Evolutionary conservation across 2,113 vertebrate genomes (phyloP).

Genomic region (Campylorhamphus procurvoides): DNA sequence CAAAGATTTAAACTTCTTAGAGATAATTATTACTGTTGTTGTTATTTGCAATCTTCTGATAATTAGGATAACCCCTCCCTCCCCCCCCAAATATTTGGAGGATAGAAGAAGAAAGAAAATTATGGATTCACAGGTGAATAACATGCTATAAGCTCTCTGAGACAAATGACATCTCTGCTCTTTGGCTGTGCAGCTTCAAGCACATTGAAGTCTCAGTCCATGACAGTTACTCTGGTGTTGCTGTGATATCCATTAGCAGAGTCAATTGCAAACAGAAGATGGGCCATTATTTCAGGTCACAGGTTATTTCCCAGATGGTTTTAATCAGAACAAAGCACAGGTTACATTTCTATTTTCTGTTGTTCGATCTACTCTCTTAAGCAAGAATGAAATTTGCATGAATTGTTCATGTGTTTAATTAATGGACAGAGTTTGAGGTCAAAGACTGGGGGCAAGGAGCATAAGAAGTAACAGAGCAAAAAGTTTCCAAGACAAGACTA

Average conservation of each 20-base stretch:
- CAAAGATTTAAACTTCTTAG: not conserved
- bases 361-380: not conserved
- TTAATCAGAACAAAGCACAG: not conserved
- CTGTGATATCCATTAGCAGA: not conserved
- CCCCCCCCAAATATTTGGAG: fast-evolving
- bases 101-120: not conserved
- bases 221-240: not conserved
- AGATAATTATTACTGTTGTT: fast-evolving
- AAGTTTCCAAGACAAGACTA: not conserved
- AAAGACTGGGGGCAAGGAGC: not conserved
- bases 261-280: not conserved
- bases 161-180: not conserved
- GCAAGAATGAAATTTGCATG: not conserved
- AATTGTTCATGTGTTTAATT: not conserved
- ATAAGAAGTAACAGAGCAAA: not conserved
- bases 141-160: not conserved
- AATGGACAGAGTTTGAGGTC: not conserved
- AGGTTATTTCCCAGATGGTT: not conserved
- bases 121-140: not conserved
- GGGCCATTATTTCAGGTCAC: not conserved
- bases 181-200: not conserved
- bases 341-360: not conserved
- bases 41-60: not conserved
- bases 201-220: not conserved
- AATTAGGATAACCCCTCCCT: not conserved